Evolutionary conservation across 2,888 invertebrate genomes (phyloP), one percentile per base, ranked within the genome.

Genomic region (Xestia sexstrigata): DNA sequence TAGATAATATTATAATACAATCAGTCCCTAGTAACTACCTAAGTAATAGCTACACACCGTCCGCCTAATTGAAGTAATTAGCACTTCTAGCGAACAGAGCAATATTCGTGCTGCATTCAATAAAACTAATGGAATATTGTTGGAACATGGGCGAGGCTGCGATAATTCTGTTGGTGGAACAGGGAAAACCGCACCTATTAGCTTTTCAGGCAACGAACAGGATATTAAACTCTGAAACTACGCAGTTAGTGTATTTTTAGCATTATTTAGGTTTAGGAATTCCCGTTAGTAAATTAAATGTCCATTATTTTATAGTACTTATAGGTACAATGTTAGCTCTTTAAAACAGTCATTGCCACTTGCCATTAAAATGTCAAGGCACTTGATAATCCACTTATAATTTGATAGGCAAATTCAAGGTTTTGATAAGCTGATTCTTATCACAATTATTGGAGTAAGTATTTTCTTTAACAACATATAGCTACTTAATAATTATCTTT

Each of bases 121-220:
- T 90, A 88, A 73, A 60, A 58, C 84, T 89, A 91, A 90, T 91
- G 87, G 90, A 87, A 86, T 71, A 77, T 84, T 82, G 76, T 85
- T 71, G 78, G 72, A 78, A 73, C 55, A 80, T 84, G 87, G 87
- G 90, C 76, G 84, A 72, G 88, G 87, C 72, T 62, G 49, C 68
- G 70, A 73, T 86, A 74, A 82, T 68, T 78, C 69, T 80, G 80
- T 82, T 84, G 68, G 68, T 84, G 68, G 68, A 88, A 79, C 65
- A 78, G 81, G 87, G 88, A 88, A 88, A 88, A 89, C 88, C 88
- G 60, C 88, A 79, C 86, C 88, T 75, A 66, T 70, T 67, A 62
- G 71, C 72, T 73, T 81, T 82, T 70, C 78, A 83, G 72, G 78
- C 68, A 70, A 45, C n/a, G n/a, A 76, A 83, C 87, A 79, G 87